Conservation (phyloP, 2,888 invertebrate genomes). For the Pyrrhia umbra region DNA sequence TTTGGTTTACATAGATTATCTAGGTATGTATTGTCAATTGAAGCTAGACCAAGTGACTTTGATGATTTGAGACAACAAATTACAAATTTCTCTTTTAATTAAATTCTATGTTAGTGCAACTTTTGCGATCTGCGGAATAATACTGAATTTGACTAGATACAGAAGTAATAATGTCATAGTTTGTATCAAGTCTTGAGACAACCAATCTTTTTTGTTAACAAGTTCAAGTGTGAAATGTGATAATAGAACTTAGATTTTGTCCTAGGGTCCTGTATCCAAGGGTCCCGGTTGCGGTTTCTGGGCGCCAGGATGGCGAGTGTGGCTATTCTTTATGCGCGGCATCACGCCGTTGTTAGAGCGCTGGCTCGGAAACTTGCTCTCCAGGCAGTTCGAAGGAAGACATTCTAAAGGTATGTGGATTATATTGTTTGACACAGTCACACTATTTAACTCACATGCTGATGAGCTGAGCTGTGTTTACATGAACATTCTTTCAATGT, state of each 20-base stretch:
- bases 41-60: too few relatives aligned
- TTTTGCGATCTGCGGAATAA: too few relatives aligned
- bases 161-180: too few relatives aligned
- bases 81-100: too few relatives aligned
- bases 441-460: too few relatives aligned
- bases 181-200: too few relatives aligned
- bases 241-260: neutral
- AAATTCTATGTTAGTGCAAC: too few relatives aligned
- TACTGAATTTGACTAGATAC: too few relatives aligned
- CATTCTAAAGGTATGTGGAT: constrained; percentile 95
- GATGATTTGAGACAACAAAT: too few relatives aligned
- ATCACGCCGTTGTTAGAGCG: constrained; percentile 99
- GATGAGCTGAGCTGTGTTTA: too few relatives aligned
- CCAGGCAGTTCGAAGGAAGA: constrained; percentile 99
- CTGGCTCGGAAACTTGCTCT: constrained; percentile 99
- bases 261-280: constrained; percentile 98
- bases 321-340: constrained; percentile 99
- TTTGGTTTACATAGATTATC: neutral
- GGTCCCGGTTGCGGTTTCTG: constrained; percentile 99
- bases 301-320: constrained; percentile 99
- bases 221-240: neutral
- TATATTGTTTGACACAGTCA: neutral
- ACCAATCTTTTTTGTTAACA: neutral
- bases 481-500: too few relatives aligned
- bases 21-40: too few relatives aligned